A percentile compares a stretch with the other conserved stretches of the same genome.
Evolutionary conservation across 2,113 vertebrate species (phyloP).

Genomic region (Micronisus gabar): DNA sequence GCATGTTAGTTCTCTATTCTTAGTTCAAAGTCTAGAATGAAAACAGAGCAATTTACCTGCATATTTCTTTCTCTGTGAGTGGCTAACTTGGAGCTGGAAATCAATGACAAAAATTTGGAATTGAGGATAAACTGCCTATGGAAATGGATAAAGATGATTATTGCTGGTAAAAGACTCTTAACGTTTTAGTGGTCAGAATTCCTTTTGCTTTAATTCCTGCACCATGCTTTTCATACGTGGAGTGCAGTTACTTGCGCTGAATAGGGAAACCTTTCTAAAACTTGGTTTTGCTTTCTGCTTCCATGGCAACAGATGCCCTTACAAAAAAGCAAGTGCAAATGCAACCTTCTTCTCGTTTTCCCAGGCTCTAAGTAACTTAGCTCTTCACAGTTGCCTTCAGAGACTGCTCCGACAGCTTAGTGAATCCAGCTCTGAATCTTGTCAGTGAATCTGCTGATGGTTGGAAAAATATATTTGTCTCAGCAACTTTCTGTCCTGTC

Average conservation of each 20-base stretch:
- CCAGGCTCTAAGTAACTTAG: background rate
- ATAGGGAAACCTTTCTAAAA: background rate
- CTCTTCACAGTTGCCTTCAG: background rate
- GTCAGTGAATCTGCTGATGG: background rate
- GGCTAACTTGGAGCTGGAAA: background rate
- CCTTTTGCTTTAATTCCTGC: background rate
- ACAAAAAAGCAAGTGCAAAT: background rate
- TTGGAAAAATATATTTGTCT: background rate
- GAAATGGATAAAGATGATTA: background rate
- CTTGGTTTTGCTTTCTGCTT: background rate
- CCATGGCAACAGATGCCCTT: background rate
- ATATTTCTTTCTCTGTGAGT: background rate
- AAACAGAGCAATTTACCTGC: background rate
- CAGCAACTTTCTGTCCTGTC: background rate
- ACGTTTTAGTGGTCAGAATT: background rate
- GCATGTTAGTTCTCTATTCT: background rate
- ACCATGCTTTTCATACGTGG: background rate
- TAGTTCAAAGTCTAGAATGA: background rate
- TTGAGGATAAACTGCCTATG: background rate
- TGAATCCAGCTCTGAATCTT: background rate
- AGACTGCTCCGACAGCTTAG: background rate
- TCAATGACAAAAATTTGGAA: background rate
- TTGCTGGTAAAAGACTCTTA: background rate
- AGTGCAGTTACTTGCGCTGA: background rate
- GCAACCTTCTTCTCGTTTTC: background rate